Evolutionary conservation across 2,797 vertebrate genomes (phyloP).

Genomic region (Echiichthys vipera): DNA sequence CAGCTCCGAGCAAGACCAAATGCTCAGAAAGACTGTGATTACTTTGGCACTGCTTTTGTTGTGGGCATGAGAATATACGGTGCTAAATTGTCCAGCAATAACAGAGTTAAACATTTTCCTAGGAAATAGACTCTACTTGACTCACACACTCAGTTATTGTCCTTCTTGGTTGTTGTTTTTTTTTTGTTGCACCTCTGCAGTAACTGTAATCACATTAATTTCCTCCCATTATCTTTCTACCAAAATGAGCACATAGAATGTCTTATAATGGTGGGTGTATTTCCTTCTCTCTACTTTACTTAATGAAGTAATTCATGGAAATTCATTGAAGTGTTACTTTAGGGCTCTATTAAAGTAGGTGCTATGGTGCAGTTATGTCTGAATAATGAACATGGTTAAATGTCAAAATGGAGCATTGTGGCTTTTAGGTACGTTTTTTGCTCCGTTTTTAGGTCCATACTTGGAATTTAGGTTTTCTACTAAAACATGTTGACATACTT

Average conservation of each 20-base stretch:
- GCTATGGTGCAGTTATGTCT: conserved; percentile 35
- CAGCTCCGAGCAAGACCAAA: conserved; percentile 43
- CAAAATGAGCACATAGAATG: conserved; percentile 66
- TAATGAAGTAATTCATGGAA: conserved; percentile 71
- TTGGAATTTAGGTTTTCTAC: too few species aligned
- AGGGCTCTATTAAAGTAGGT: conserved; percentile 67
- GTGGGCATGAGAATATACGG: conserved; percentile 45
- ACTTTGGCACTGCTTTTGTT: conserved; percentile 50
- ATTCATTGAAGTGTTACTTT: conserved; percentile 52
- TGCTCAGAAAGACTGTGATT: conserved; percentile 45
- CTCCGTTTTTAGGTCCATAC: too few species aligned
- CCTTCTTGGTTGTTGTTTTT: conserved; percentile 30
- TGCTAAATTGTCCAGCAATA: conserved; percentile 29
- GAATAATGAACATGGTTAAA: conserved; percentile 48
- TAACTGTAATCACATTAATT: conserved; percentile 71
- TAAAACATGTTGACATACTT: too few species aligned
- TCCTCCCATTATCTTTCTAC: conserved; percentile 80
- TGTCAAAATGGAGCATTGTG: conserved; percentile 35
- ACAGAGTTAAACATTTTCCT: conserved; percentile 42
- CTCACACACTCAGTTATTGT: conserved; percentile 54
- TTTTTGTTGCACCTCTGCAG: conserved; percentile 46
- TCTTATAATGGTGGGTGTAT: conserved; percentile 48
- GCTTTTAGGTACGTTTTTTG: too few species aligned
- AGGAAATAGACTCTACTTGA: conserved; percentile 45
- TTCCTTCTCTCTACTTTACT: conserved; percentile 62